Evolutionary conservation across 1,140 invertebrate genomes (phyloP).

Genomic region (Frieseomelitta varia): DNA sequence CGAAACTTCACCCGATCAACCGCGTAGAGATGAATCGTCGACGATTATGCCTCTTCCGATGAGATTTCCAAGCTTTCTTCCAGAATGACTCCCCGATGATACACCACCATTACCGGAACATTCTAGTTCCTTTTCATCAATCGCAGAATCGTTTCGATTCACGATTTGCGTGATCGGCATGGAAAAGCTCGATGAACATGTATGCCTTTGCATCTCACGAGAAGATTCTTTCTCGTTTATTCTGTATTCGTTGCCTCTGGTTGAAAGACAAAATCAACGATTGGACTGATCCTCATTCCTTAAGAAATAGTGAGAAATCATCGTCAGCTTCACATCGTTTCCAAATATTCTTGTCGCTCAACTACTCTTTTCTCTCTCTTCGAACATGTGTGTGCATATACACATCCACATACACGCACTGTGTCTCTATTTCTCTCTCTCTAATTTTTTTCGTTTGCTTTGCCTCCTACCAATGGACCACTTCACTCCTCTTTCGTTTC

Average conservation of each 20-base stretch:
- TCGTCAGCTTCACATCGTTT: background rate
- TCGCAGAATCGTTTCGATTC: background rate
- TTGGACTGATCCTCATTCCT: background rate
- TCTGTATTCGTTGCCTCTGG: background rate
- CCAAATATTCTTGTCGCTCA: background rate
- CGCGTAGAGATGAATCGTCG: background rate
- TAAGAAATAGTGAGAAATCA: slow-evolving; percentile 12
- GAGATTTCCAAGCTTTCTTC: background rate
- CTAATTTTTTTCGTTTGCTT: background rate
- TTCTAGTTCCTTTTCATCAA: background rate
- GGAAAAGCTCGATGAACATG: background rate
- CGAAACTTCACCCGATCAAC: background rate
- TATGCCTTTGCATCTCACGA: background rate
- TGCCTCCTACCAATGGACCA: background rate
- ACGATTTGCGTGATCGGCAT: slow-evolving; percentile 9
- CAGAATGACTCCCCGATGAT: background rate
- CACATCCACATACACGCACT: background rate
- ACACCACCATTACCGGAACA: slow-evolving; percentile 2
- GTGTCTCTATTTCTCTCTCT: background rate
- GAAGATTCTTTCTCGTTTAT: background rate
- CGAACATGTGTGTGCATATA: slow-evolving; percentile 15
- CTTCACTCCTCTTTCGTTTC: background rate
- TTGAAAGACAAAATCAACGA: slow-evolving; percentile 7
- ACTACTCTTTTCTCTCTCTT: background rate
- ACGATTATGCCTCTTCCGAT: background rate